A percentile compares a stretch with the other conserved stretches of the same genome.
Evolutionary conservation across 2,113 vertebrate genomes (phyloP).

Genomic region (Taxidea taxus): DNA sequence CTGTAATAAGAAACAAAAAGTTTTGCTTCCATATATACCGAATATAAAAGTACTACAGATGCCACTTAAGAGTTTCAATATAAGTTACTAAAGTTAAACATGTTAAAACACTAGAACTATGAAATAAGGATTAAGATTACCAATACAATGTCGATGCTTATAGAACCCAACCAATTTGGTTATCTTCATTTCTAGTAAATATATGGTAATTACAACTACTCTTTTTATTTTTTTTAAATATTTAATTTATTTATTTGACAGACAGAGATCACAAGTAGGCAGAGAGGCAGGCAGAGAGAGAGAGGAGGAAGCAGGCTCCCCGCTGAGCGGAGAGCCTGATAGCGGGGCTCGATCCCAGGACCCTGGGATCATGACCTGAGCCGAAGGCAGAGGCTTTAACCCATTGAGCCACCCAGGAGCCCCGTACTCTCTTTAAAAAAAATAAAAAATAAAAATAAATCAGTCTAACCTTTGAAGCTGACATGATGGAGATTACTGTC

Average conservation of each 20-base stretch:
- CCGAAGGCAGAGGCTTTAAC: too few species aligned
- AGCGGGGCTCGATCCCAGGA: too few species aligned
- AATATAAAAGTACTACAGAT: background rate
- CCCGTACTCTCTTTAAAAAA: too few species aligned
- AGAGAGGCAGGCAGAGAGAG: too few species aligned
- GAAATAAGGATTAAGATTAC: background rate
- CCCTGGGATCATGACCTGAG: too few species aligned
- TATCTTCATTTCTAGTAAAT: constrained; percentile 16
- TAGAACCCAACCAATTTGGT: background rate
- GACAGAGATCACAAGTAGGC: too few species aligned
- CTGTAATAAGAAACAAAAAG: constrained; percentile 72
- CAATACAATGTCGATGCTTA: background rate
- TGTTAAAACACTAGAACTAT: background rate
- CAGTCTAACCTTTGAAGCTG: background rate
- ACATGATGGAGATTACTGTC: background rate
- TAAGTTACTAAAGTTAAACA: background rate
- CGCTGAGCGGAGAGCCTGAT: too few species aligned
- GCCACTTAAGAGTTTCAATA: constrained; percentile 17
- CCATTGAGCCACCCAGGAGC: too few species aligned
- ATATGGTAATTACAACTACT: background rate
- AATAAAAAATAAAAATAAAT: too few species aligned
- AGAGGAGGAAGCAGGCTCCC: too few species aligned
- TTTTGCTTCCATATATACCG: background rate
- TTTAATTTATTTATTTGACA: too few species aligned
- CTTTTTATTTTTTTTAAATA: too few species aligned